These are phyloP conservation scores for Cyprinodon tularosa DNA, from an alignment of 2,113 vertebrate genomes.

Conservation along the genomic window DNA sequence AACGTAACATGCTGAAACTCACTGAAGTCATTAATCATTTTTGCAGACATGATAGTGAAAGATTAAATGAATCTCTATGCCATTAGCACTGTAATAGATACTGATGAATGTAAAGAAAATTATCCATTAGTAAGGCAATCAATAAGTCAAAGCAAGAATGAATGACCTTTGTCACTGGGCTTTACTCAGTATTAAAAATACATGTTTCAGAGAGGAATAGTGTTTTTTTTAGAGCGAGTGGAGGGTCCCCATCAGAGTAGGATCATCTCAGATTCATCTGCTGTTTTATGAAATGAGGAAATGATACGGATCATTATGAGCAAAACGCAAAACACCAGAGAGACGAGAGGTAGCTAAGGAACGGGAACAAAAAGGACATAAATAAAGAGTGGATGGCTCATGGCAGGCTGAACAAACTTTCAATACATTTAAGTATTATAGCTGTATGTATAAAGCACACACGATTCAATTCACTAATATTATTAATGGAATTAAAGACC, in stretches of 20 bases:
- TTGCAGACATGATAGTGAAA: neutral
- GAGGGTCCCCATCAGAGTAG: slow-evolving; percentile 50
- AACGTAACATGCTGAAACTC: neutral
- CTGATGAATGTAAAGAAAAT: slow-evolving; percentile 9
- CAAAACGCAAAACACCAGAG: slow-evolving; percentile 15
- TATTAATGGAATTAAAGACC: too few species aligned
- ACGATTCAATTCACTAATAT: too few species aligned
- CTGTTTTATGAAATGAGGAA: slow-evolving; percentile 35
- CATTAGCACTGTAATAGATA: slow-evolving; percentile 1
- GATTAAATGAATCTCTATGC: neutral
- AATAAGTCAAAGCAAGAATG: slow-evolving; percentile 18
- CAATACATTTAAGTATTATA: too few species aligned
- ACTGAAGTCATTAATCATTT: neutral
- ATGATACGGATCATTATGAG: slow-evolving; percentile 52
- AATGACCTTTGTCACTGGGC: slow-evolving; percentile 31
- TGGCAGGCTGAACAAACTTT: too few species aligned
- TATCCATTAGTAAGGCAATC: slow-evolving; percentile 25
- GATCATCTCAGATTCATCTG: slow-evolving; percentile 67
- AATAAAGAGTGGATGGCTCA: too few species aligned
- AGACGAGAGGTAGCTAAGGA: slow-evolving; percentile 8
- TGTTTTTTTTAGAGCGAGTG: neutral
- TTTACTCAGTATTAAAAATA: slow-evolving; percentile 17
- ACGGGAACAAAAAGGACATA: neutral
- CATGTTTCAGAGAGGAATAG: slow-evolving; percentile 1
- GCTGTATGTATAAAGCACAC: too few species aligned